Base-by-base conservation (phyloP, 2,888 invertebrate genomes). In the Meiosimyza decipiens region DNA sequence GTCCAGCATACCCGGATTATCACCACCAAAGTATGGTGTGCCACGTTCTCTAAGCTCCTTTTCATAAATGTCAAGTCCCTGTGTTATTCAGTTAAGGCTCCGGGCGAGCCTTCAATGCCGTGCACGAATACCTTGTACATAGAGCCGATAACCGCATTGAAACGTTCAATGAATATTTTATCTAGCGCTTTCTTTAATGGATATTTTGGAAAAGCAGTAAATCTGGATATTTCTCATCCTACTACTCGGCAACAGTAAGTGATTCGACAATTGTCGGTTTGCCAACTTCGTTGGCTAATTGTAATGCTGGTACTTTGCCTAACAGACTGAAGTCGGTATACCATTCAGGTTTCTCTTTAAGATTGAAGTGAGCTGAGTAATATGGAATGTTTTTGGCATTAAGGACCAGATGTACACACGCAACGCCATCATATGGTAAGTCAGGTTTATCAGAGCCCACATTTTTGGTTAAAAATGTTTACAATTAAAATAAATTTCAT, bases 171-270 rank as follows among this genome's bases (percentile, higher is more conserved):
- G 1, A 87, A 80, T 77, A 87, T 85, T 73, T 84, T 86, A 67
- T 87, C 87, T 50, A 80, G 79, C 82, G 78, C 89, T 86, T 75
- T 86, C 67, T 82, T 85, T 77, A 82, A 86, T 0, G 87, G 83
- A 78, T 85, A 81, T 87, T 88, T 87, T 1, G 94, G 89, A 79
- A 92, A 91, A 28, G 87, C 1, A 90, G 90, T 55, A 86, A 84
- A 57, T 92, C 89, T 1, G 92, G 91, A 84, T 93, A 94, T 80
- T 92, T 91, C 80, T 95, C 95, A 82, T 96, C 95, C 73, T 96
- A 85, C 83, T 94, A 96, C 77, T 94, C 93, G 77, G 91, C 91
- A 74, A 95, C 91, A 50, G 95, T 91, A 77, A 93, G 89, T 78
- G 95, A 95, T 84, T 96, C 96, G 81, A 92, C 93, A n/a, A 96